These are phyloP conservation scores for Dasyurus viverrinus DNA, from an alignment of 2,113 vertebrate genomes.

Conservation along the genomic window DNA sequence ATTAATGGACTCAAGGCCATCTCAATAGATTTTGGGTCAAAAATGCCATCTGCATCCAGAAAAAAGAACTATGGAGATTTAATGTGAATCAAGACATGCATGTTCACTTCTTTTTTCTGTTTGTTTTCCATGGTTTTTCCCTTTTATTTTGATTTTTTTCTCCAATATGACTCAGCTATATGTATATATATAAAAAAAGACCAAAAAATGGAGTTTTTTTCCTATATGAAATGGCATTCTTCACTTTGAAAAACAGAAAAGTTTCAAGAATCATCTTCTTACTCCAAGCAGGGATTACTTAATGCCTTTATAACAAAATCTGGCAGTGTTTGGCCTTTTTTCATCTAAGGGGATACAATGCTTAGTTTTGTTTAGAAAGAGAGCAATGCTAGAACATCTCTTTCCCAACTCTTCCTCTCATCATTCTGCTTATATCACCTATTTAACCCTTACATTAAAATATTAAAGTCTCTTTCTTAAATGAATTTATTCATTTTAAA, in stretches of 20 bases:
- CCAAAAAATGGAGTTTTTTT: background rate
- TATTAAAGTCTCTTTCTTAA: background rate
- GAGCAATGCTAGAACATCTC: background rate
- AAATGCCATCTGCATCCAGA: too few species aligned
- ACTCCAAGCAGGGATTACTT: background rate
- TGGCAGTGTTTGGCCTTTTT: background rate
- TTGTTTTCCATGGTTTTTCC: too few species aligned
- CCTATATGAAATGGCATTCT: background rate
- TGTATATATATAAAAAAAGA: too few species aligned
- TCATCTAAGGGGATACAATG: background rate
- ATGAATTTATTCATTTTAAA: background rate
- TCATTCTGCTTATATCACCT: background rate
- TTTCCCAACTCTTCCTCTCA: background rate
- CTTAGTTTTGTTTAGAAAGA: background rate
- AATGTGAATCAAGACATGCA: too few species aligned
- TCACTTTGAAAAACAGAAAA: background rate
- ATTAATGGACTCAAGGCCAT: background rate
- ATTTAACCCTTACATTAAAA: background rate
- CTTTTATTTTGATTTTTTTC: too few species aligned
- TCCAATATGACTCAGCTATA: too few species aligned
- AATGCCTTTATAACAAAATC: background rate
- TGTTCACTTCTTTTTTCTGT: too few species aligned
- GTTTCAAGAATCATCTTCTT: background rate
- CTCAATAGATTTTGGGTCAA: too few species aligned
- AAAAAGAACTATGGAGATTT: too few species aligned